Evolutionary conservation across 2,888 invertebrate species (phyloP).

Genomic region (Phragmatobia fuliginosa): DNA sequence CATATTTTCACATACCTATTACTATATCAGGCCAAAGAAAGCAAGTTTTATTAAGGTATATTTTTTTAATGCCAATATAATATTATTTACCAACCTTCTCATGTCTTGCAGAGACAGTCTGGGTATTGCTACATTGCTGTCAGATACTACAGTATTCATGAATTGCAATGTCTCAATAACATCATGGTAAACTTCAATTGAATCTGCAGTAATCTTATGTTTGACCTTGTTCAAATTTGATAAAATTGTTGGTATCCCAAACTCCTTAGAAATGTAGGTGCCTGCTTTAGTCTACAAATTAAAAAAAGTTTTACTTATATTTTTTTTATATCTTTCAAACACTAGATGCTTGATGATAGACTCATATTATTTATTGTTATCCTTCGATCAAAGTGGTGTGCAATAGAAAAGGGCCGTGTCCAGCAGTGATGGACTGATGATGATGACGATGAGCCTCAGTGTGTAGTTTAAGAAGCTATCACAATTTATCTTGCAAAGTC

Average conservation of each 20-base stretch:
- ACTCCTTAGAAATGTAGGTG: constrained; percentile 79
- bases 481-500: too few species aligned
- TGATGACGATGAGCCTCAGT: too few species aligned
- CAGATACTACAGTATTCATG: constrained; percentile 75
- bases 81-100: constrained; percentile 61
- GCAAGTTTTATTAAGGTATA: too few species aligned
- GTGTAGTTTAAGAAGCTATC: too few species aligned
- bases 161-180: constrained; percentile 76
- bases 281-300: constrained; percentile 84
- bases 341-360: not conserved
- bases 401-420: too few species aligned
- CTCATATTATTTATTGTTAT: too few species aligned
- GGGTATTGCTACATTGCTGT: constrained; percentile 68
- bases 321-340: not conserved
- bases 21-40: too few species aligned
- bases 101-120: constrained; percentile 77
- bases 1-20: too few species aligned
- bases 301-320: constrained; percentile 3
- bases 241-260: constrained; percentile 76
- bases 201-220: constrained; percentile 73
- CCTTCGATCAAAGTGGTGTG: too few species aligned
- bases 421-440: too few species aligned
- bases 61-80: too few species aligned
- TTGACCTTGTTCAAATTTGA: constrained; percentile 74
- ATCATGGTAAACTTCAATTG: constrained; percentile 74